Evolutionary conservation across 1,140 invertebrate genomes (phyloP).

Genomic region (Drosophila melanica): DNA sequence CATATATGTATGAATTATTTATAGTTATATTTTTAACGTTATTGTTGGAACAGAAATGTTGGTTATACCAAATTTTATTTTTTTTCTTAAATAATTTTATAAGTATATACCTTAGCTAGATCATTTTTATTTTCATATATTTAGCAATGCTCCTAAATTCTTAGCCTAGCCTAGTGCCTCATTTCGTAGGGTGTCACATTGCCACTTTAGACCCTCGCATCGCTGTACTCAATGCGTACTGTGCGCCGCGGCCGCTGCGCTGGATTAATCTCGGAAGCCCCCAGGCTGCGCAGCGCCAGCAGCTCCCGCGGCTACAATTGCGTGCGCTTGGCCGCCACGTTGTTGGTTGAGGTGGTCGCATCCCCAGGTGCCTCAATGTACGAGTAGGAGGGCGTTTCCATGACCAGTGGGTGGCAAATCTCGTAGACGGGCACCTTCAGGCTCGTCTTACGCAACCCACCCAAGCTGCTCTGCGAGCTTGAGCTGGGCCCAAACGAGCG

Average conservation of each 20-base stretch:
- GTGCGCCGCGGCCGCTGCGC: slow-evolving; percentile 65
- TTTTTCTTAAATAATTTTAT: neutral
- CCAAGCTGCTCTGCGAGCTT: slow-evolving; percentile 81
- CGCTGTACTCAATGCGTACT: slow-evolving; percentile 72
- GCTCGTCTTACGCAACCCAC: slow-evolving; percentile 77
- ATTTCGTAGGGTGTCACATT: neutral
- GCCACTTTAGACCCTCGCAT: slow-evolving; percentile 57
- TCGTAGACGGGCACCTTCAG: slow-evolving; percentile 81
- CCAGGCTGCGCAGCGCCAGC: slow-evolving; percentile 65
- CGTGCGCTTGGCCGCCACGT: slow-evolving; percentile 52
- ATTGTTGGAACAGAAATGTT: neutral
- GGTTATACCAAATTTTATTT: slow-evolving; percentile 7
- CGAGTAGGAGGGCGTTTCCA: slow-evolving; percentile 76
- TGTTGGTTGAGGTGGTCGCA: slow-evolving; percentile 15
- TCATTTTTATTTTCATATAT: no score
- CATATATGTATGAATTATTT: neutral
- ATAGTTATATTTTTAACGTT: neutral
- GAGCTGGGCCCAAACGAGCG: slow-evolving; percentile 84
- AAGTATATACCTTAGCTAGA: neutral
- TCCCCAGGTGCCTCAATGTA: slow-evolving; percentile 63
- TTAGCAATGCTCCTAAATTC: neutral
- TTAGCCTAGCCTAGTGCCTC: neutral
- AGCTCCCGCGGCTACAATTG: slow-evolving; percentile 80
- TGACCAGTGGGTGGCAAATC: slow-evolving; percentile 82
- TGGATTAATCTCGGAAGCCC: slow-evolving; percentile 28